Conservation (phyloP, 2,797 vertebrate genomes). For the Poecilia gillii region DNA sequence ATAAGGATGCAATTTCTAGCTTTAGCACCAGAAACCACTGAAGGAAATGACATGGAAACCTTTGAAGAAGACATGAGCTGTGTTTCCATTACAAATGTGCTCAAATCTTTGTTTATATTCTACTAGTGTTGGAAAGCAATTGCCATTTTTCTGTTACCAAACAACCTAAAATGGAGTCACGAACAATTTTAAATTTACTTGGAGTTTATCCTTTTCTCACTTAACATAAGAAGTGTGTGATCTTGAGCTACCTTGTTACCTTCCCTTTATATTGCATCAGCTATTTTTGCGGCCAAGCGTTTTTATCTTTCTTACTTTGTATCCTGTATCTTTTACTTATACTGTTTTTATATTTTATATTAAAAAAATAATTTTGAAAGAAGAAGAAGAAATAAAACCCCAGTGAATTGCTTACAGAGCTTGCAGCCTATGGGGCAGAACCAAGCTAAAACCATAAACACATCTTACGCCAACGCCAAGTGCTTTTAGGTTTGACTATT, state of each 20-base stretch:
- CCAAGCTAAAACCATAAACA: conserved; percentile 60
- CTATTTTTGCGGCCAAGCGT: not conserved
- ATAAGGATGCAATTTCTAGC: not conserved
- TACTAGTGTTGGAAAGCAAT: too few species aligned
- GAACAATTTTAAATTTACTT: not conserved
- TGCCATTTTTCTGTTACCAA: not conserved
- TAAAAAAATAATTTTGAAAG: conserved; percentile 17
- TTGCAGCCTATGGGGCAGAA: conserved; percentile 53
- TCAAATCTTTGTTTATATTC: too few species aligned
- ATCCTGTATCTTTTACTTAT: not conserved
- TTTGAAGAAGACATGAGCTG: not conserved
- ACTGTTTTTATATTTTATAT: conserved; percentile 20
- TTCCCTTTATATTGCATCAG: not conserved
- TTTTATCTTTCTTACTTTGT: not conserved
- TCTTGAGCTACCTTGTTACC: not conserved
- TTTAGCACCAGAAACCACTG: not conserved
- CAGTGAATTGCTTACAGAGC: conserved; percentile 29
- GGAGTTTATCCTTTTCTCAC: not conserved
- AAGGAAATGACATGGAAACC: not conserved
- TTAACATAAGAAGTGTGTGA: not conserved
- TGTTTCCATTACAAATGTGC: too few species aligned
- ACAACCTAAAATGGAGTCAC: not conserved
- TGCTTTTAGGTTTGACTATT: conserved; percentile 66
- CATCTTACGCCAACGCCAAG: conserved; percentile 48
- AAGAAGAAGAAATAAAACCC: not conserved